Evolutionary conservation across 2,888 invertebrate genomes (phyloP).

Genomic region (Drosophila multiciliata): DNA sequence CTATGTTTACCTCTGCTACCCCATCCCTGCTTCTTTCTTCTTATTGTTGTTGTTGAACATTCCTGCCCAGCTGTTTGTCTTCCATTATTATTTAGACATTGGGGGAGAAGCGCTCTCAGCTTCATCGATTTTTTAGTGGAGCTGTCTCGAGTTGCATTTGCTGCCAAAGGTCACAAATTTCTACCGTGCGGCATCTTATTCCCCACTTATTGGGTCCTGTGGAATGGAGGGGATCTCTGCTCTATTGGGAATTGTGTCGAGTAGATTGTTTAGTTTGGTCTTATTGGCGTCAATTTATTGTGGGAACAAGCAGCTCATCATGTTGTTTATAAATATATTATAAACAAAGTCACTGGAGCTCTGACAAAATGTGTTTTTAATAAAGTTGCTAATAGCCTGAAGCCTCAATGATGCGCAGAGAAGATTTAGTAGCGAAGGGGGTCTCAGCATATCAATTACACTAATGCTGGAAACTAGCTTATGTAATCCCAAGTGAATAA

Average conservation of each 20-base stretch:
- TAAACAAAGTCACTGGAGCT: slow-evolving; percentile 58
- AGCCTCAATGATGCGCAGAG: slow-evolving; percentile 45
- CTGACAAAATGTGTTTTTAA: slow-evolving; percentile 71
- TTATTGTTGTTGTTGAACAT: slow-evolving; percentile 18
- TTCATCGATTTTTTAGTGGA: slow-evolving; percentile 43
- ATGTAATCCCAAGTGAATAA: slow-evolving; percentile 38
- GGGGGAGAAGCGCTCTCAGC: slow-evolving; percentile 3
- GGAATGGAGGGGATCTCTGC: slow-evolving; percentile 3
- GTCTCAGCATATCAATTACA: slow-evolving; percentile 67
- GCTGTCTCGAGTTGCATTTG: slow-evolving; percentile 55
- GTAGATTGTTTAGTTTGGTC: slow-evolving; percentile 52
- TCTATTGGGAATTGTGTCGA: slow-evolving; percentile 49
- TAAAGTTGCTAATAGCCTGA: slow-evolving; percentile 69
- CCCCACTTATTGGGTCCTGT: slow-evolving; percentile 17
- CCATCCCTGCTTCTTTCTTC: neutral
- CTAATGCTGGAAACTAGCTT: slow-evolving; percentile 2
- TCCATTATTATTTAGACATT: slow-evolving; percentile 43
- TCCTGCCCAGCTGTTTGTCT: slow-evolving; percentile 61
- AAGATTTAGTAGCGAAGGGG: slow-evolving; percentile 52
- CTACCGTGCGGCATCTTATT: slow-evolving; percentile 64
- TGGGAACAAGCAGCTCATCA: slow-evolving; percentile 59
- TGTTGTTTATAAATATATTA: slow-evolving; percentile 71
- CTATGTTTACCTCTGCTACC: slow-evolving; percentile 1
- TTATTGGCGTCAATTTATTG: slow-evolving; percentile 68
- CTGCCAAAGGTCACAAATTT: slow-evolving; percentile 72